Evolutionary conservation across 2,113 vertebrate species (phyloP).

Genomic region (Peucedramus taeniatus): DNA sequence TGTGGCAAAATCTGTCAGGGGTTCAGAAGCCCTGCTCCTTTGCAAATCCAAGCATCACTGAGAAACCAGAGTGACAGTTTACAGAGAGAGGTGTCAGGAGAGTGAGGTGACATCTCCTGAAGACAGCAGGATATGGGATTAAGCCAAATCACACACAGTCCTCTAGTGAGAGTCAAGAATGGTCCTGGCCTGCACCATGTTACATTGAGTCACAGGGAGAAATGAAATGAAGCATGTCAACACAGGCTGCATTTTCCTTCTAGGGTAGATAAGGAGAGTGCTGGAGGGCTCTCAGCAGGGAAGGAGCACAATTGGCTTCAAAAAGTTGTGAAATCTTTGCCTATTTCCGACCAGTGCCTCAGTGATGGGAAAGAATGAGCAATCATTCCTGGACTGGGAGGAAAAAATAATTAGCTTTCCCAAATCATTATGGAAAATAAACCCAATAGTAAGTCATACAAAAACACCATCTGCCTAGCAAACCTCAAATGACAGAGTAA

Average conservation of each 20-base stretch:
- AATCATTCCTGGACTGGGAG: conserved; percentile 1
- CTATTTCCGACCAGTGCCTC: not conserved
- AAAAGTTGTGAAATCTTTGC: not conserved
- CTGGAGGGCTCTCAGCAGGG: not conserved
- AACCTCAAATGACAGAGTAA: not conserved
- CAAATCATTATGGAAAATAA: not conserved
- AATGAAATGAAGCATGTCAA: not conserved
- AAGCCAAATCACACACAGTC: not conserved
- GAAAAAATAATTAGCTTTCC: not conserved
- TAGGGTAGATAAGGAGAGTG: not conserved
- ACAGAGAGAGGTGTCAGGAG: not conserved
- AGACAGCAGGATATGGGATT: not conserved
- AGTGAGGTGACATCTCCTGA: not conserved
- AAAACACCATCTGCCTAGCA: not conserved
- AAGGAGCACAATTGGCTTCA: not conserved
- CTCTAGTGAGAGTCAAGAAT: not conserved
- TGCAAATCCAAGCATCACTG: not conserved
- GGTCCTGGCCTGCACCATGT: not conserved
- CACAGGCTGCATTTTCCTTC: not conserved
- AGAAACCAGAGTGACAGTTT: not conserved
- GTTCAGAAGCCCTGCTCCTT: not conserved
- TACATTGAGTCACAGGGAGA: not conserved
- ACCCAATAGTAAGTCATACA: not conserved
- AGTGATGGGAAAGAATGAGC: conserved; percentile 24
- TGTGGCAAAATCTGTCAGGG: not conserved